Base-by-base conservation (phyloP, 1,140 invertebrate species). In the Drosophila sproati region DNA sequence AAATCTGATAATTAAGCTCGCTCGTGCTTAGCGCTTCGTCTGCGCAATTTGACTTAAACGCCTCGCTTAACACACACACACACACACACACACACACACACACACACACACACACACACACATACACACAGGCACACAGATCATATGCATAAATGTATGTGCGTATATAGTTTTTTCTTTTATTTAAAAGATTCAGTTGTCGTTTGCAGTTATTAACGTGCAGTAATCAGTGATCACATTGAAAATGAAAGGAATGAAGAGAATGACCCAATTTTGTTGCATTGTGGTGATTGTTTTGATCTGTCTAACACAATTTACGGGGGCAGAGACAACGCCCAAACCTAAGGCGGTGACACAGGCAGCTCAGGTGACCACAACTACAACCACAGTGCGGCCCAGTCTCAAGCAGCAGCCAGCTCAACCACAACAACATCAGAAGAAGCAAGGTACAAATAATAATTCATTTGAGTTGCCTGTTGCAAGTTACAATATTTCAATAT, bases 221-320 rank as follows among this genome's bases (percentile, higher is more conserved):
- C 66, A 80, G 72, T 73, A 69, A 86, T 86, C 69, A 73, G 59
- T 20, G 47, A 77, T 70, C 41, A 70, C 32, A 62, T 60, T 68
- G 66, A 50, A 48, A 63, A 77, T 45, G 61, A 76, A 63, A 47
- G 12, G 43, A 20, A 39, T 39, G 7, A 35, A 32, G 60, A 61
- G 28, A 66, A 32, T 78, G 82, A 87, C 76, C 72, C 79, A 87
- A 51, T 82, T 87, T 55, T 47, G 77, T 45, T 77, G 76, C 41
- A 31, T 72, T 34, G 64, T 43, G 34, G 61, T 76, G 34, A 51
- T 86, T 47, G 7, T 78, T 2, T 43, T 80, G 60, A 59, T 77
- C 32, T 63, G 83, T 39, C 34, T 87, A n/a, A 10, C 69, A 29
- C 69, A 80, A 45, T 34, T 80, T 2, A 51, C 54, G 10, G 45